These are phyloP conservation scores for Orgyia antiqua DNA, from an alignment of 2,888 invertebrate genomes.

Conservation along the genomic window DNA sequence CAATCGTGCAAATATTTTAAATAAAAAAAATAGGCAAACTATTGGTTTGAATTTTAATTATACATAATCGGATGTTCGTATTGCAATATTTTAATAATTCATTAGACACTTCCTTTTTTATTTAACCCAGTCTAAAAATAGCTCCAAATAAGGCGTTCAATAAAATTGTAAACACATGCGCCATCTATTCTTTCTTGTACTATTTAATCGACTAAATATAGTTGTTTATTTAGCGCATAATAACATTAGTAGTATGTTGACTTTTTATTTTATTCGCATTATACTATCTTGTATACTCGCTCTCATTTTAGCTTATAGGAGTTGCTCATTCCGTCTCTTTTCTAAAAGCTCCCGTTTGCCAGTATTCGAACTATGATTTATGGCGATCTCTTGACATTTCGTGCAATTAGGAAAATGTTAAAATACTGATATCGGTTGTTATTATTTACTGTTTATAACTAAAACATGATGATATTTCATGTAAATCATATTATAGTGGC, in stretches of 20 bases:
- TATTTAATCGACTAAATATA: conserved; percentile 25
- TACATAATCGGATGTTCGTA: no score
- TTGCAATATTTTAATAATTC: no score
- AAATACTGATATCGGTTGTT: conserved; percentile 33
- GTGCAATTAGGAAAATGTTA: conserved; percentile 43
- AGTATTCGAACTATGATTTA: conserved; percentile 43
- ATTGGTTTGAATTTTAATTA: no score
- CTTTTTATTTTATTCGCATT: conserved; percentile 36
- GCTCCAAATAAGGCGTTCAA: conserved; percentile 59
- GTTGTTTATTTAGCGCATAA: conserved; percentile 14
- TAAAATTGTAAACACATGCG: conserved; percentile 68
- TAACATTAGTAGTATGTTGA: conserved; percentile 8
- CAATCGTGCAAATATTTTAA: no score
- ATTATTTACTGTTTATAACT: conserved; percentile 44
- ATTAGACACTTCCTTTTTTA: conserved; percentile 9
- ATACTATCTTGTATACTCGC: conserved; percentile 18
- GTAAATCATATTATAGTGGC: conserved; percentile 11
- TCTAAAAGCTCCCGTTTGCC: conserved; percentile 26
- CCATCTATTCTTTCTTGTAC: conserved; percentile 46
- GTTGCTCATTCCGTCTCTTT: conserved; percentile 33
- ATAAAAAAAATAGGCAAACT: no score
- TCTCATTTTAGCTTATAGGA: conserved; percentile 29
- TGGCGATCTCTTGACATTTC: conserved; percentile 67
- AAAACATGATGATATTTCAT: conserved; percentile 39
- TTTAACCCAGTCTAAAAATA: conserved; percentile 53